Evolutionary conservation across 2,797 vertebrate genomes (phyloP), one percentile per base, ranked within the genome.

Genomic region (Petrocephalus sullivani): DNA sequence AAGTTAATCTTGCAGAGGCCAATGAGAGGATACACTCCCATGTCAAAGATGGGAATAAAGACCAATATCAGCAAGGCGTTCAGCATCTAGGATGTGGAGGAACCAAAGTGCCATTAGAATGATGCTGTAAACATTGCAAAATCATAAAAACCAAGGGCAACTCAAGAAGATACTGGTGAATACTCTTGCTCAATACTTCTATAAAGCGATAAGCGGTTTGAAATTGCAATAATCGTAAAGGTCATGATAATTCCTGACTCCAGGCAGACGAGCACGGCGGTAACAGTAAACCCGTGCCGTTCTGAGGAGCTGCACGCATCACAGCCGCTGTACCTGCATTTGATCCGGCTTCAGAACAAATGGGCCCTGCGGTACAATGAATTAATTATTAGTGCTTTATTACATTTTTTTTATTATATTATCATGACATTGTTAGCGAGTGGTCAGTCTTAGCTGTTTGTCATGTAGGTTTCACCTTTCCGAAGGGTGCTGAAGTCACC

Each of bases 1-100:
- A 99, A 93, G 23, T 96, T 97, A 92, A 99, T 95, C 91, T 95
- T 95, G 93, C 97, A 98, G 90, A 95, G 93, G 90, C 92, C 92
- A 37, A 98, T 85, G 37, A 99, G 95, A 0, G 97, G 97, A 90
- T 99, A 99, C 85, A 99, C 91, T 58, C 96, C 93, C 92, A 98
- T 93, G 93, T 99, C 98, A 94, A 99, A 99, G 92, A 98, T 87
- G 9, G 98, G 98, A 89, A 99, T 95, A 87, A 99, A 97, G 91
- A 98, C 23, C 87, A 99, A 96, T 91, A 99, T 98, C 94, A 99
- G 93, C 93, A 99, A 93, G 87, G 98, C 96, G 81, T 98, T 99
- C 93, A 99, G 91, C 92, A 98, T 97, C 98, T 99, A 94, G 46
- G 94, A 56, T 23, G 23, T 14, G 10, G 0, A 60, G 53, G n/a